Conservation (phyloP, 2,797 vertebrate species). For the Heterohyrax brucei region DNA sequence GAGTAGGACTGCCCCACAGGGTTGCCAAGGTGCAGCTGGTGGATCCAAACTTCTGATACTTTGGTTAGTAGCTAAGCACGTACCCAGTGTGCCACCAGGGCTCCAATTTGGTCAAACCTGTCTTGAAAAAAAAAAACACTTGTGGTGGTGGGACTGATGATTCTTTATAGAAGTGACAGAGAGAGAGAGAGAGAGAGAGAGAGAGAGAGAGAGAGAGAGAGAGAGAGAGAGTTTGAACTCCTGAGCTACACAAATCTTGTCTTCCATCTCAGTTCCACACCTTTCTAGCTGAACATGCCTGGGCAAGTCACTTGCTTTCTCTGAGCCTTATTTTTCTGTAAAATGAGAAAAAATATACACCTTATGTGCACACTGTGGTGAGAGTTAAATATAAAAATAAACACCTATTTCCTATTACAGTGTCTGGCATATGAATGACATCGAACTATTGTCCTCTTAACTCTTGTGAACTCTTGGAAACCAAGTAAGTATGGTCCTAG, state of each 20-base stretch:
- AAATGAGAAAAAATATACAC: constrained; percentile 2
- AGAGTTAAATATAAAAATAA: constrained; percentile 46
- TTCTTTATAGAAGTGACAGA: not conserved
- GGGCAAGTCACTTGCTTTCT: not conserved
- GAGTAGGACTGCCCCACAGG: too few relatives aligned
- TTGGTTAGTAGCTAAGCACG: too few relatives aligned
- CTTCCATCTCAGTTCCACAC: not conserved
- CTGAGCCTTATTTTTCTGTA: not conserved
- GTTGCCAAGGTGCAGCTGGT: too few relatives aligned
- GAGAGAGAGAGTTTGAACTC: not conserved
- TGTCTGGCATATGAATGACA: not conserved
- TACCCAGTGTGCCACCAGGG: too few relatives aligned
- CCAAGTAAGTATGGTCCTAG: not conserved
- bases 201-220: not conserved
- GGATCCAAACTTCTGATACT: too few relatives aligned
- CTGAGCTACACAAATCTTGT: too few relatives aligned
- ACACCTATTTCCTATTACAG: not conserved
- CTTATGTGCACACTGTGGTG: not conserved
- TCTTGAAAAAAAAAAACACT: not conserved
- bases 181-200: not conserved
- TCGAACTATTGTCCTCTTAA: not conserved
- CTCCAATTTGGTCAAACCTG: not conserved
- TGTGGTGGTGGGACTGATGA: not conserved
- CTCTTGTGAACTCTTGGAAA: constrained; percentile 1
- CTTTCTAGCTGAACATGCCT: not conserved